Conservation (phyloP, 2,113 vertebrate genomes). For the Megaptera novaeangliae region DNA sequence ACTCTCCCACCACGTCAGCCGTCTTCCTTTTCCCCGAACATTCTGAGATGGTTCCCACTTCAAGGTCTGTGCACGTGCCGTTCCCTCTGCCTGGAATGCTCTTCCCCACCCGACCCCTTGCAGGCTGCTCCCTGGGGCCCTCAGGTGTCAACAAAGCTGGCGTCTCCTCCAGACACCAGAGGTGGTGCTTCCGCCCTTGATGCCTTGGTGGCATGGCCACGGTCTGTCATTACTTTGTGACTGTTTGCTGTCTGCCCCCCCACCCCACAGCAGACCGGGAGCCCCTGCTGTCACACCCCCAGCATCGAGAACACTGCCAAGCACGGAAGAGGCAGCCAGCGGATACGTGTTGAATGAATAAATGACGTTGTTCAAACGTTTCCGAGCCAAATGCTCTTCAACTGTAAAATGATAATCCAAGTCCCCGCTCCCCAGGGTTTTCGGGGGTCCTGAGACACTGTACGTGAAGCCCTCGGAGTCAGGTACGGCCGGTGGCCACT, state of each 20-base stretch:
- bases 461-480: accelerated
- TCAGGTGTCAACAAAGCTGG: background rate
- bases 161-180: background rate
- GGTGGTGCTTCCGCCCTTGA: no score
- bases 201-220: accelerated
- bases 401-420: background rate
- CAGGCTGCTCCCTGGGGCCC: no score
- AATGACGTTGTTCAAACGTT: background rate
- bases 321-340: background rate
- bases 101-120: no score
- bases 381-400: background rate
- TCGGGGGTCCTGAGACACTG: background rate
- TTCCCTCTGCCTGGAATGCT: background rate
- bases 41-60: background rate
- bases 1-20: accelerated
- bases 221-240: background rate
- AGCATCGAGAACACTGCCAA: accelerated
- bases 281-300: background rate
- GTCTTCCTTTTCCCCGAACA: background rate
- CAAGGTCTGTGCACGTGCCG: background rate
- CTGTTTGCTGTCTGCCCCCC: background rate
- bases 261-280: background rate
- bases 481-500: accelerated
- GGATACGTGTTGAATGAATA: background rate
- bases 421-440: background rate